Conservation (phyloP, 2,797 vertebrate genomes). For the Toxotes lorentzi region DNA sequence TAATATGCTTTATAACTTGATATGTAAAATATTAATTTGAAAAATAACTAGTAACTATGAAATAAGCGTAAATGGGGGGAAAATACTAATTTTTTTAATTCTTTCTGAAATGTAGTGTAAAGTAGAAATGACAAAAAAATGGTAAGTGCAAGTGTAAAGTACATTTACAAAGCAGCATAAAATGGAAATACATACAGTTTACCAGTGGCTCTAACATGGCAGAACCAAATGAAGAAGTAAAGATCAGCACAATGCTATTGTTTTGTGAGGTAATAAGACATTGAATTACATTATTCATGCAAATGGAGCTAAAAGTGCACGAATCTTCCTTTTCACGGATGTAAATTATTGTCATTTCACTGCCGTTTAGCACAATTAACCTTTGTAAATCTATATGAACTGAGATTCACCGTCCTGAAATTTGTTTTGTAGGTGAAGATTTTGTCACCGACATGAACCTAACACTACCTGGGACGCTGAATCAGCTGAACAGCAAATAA, state of each 20-base stretch:
- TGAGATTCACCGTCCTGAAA: background rate
- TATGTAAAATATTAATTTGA: background rate
- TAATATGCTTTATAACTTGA: background rate
- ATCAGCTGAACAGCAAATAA: conserved; percentile 44
- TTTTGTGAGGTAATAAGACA: conserved; percentile 11
- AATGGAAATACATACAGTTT: background rate
- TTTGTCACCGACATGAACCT: conserved; percentile 11
- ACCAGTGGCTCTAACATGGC: background rate
- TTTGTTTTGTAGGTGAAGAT: conserved; percentile 2
- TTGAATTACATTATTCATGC: background rate
- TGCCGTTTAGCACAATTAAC: background rate
- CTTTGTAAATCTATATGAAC: background rate
- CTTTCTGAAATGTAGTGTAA: background rate
- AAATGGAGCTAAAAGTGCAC: background rate
- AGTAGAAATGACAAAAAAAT: background rate
- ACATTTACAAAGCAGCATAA: background rate
- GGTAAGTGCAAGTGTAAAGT: background rate
- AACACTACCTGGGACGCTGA: conserved; percentile 27
- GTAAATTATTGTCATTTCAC: background rate
- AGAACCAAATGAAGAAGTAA: background rate
- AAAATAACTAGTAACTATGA: background rate
- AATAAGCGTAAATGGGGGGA: background rate
- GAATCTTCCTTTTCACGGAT: background rate
- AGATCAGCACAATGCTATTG: background rate
- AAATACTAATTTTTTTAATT: background rate